These are phyloP conservation scores for Tapirus terrestris DNA, from an alignment of 2,113 vertebrate species.

Conservation along the genomic window DNA sequence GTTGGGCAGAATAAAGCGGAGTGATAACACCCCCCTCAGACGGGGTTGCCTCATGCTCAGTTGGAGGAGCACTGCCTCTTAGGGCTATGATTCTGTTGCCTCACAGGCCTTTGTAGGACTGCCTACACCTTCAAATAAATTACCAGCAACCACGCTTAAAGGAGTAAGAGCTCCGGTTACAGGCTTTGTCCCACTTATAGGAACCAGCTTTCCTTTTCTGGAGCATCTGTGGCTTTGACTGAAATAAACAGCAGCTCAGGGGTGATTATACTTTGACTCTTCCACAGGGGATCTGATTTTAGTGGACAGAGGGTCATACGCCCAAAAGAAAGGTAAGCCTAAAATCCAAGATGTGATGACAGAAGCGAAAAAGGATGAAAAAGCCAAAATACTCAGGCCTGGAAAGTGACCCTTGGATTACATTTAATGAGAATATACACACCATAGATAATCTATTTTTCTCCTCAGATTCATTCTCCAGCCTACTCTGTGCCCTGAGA, in stretches of 20 bases:
- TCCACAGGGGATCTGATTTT: neutral
- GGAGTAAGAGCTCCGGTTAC: neutral
- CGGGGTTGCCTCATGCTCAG: neutral
- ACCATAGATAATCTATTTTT: neutral
- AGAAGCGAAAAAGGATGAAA: neutral
- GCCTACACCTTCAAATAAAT: neutral
- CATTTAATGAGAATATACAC: neutral
- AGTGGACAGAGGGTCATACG: neutral
- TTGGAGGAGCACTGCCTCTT: neutral
- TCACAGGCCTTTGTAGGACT: neutral
- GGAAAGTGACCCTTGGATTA: neutral
- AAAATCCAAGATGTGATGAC: conserved; percentile 1
- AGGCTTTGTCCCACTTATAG: neutral
- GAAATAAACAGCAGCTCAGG: neutral
- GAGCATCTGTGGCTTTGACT: neutral
- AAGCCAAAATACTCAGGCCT: neutral
- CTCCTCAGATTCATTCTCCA: neutral
- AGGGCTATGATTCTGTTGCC: neutral
- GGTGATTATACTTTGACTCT: neutral
- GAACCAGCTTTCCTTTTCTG: conserved; percentile 5
- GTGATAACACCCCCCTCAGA: neutral
- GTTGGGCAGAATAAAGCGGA: neutral
- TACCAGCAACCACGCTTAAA: neutral
- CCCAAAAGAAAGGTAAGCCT: neutral
- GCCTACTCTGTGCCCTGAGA: neutral